Evolutionary conservation across 2,113 vertebrate species (phyloP), one percentile per base, ranked within the genome.

Genomic region (Anolis sagrei): DNA sequence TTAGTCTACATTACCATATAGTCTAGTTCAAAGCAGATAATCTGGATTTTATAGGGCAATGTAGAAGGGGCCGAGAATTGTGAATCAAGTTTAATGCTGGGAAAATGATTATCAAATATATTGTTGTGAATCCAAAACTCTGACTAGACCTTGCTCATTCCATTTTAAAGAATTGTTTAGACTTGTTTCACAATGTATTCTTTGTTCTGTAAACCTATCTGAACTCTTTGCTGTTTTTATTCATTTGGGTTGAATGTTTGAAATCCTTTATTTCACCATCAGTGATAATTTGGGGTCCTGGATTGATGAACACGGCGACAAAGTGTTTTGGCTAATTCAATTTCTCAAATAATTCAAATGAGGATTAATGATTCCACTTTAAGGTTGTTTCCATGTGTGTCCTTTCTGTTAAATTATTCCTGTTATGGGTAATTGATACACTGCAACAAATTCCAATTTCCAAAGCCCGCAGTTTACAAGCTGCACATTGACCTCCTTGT

Each of bases 331-430:
- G 54, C 2, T 64, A 25, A 9, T 79, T 44, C 1, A 25, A 11
- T 34, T 36, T 4, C 61, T 27, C 32, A 9, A 3, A 19, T 32
- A 48, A 62, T 7, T 14, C 5, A n/a, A n/a, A 44, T 36, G 21
- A 34, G 7, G 73, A 32, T 80, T 32, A 39, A 23, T 32, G 1
- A 77, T 85, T 83, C 70, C 77, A 1, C 0, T 32, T 0, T 25
- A 34, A 25, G 0, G 29, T 76, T 70, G 36, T 73, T 58, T 58
- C 14, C 54, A 58, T 18, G 54, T 16, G 61, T 18, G 34, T 25
- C 54, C 48, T 18, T 82, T 72, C 36, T 32, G 68, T 61, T 64
- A 86, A 83, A 4, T 76, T 86, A 74, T 11, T 70, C 75, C 84
- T 74, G 73, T 89, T 58, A 27, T 9, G 79, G 66, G 62, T 73